These are phyloP conservation scores for Bos indicus DNA, from an alignment of 2,113 vertebrate species.

Conservation along the genomic window DNA sequence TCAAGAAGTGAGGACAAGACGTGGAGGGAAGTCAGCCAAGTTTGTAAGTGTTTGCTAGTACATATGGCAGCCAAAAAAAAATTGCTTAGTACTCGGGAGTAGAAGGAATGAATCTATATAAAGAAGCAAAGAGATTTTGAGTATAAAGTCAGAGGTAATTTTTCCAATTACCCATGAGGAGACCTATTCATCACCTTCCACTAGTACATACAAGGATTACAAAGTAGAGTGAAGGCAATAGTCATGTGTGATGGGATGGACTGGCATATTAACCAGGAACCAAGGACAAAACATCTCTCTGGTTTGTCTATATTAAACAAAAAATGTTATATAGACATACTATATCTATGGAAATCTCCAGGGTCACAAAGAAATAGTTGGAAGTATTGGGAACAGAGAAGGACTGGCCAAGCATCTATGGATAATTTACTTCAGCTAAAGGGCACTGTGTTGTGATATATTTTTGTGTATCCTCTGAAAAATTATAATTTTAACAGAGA, in stretches of 20 bases:
- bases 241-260: neutral
- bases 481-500: neutral
- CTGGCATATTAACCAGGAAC: neutral
- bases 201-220: neutral
- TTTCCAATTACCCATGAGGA: neutral
- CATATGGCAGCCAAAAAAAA: neutral
- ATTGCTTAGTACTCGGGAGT: neutral
- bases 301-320: neutral
- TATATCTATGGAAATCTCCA: neutral
- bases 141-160: neutral
- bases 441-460: neutral
- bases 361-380: neutral
- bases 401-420: neutral
- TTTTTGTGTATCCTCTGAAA: neutral
- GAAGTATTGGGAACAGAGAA: neutral
- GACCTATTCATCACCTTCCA: neutral
- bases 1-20: constrained; percentile 27
- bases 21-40: constrained; percentile 2
- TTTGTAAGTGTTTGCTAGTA: neutral
- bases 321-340: neutral
- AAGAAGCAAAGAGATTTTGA: neutral
- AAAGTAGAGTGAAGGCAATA: neutral
- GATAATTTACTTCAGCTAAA: neutral
- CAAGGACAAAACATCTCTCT: neutral
- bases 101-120: neutral